phyloP scores from a whole-genome alignment of 2,113 vertebrate genomes.

The Planiliza haematocheilus region DNA sequence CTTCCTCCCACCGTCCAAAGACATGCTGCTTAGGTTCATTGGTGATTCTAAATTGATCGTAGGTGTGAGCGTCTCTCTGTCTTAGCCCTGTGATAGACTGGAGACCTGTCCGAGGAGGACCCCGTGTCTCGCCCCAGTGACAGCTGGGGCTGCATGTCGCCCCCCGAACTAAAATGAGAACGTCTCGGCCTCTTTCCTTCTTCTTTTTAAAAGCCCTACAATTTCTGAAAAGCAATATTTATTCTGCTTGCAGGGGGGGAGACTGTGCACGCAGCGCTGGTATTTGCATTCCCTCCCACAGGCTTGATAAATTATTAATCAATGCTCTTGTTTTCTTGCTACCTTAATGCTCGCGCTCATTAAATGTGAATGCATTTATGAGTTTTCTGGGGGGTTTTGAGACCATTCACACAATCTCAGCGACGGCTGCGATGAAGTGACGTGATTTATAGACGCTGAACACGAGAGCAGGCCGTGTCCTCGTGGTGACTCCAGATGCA shows the following conservation, averaged over 20 bases:
- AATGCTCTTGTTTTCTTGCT: conserved; percentile 30
- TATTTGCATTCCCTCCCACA: conserved; percentile 40
- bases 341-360: conserved; percentile 16
- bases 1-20: too few relatives aligned
- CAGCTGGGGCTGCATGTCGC: too few relatives aligned
- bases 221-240: conserved; percentile 41
- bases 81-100: too few relatives aligned
- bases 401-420: neutral
- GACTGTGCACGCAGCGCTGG: conserved; percentile 15
- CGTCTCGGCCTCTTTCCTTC: conserved; percentile 23
- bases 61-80: too few relatives aligned
- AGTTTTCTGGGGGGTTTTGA: neutral
- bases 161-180: too few relatives aligned
- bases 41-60: too few relatives aligned
- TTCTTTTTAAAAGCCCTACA: conserved; percentile 8
- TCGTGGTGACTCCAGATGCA: too few relatives aligned
- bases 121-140: too few relatives aligned
- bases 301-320: conserved; percentile 62
- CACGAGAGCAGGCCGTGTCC: too few relatives aligned
- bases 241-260: conserved; percentile 29
- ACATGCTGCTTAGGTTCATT: too few relatives aligned
- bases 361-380: conserved; percentile 11
- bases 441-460: neutral
- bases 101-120: too few relatives aligned
- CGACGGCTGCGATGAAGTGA: neutral